Evolutionary conservation across 2,888 invertebrate species (phyloP), one percentile per base, ranked within the genome.

Genomic region (Lacanobia oleracea): DNA sequence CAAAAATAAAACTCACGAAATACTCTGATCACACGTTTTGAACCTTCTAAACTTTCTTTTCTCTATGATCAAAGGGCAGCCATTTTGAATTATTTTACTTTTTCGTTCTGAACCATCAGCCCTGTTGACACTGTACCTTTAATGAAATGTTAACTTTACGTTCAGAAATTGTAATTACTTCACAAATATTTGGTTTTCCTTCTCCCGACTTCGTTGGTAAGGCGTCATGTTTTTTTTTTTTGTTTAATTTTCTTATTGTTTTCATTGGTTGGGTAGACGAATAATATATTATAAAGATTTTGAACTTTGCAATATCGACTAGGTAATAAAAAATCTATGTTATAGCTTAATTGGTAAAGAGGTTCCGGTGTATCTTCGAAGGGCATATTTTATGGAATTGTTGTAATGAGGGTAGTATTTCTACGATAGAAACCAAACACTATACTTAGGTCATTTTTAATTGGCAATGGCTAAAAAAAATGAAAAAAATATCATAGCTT

Each of bases 71-170:
- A 50, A 63, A 56, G 40, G 57, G 70, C 67, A 59, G 84, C 77
- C 81, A 83, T 86, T 77, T 84, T 79, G 73, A 83, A 86, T 86
- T 64, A 81, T 75, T 83, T 81, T 68, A 63, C 73, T 72, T 74
- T 84, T 82, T 72, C 67, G 65, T 72, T 77, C 72, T 61, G 72
- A 63, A 82, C 72, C 79, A 82, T 80, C 80, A 57, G 82, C 50
- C 67, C 57, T 88, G 88, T 90, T 90, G 89, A 88, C 87, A 87
- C 81, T 72, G 82, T 67, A 77, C 83, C 81, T 76, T 78, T 90
- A 91, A 91, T 90, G 89, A 91, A 91, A 91, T 89, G 90, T 89
- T 88, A 91, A 91, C 90, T 90, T 87, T 83, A 70, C 87, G 82
- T 86, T 88, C 82, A 77, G 85, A 89, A 88, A 90, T 89, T 88